Evolutionary conservation across 1,140 invertebrate genomes (phyloP).

Genomic region (Temnothorax curvispinosus): DNA sequence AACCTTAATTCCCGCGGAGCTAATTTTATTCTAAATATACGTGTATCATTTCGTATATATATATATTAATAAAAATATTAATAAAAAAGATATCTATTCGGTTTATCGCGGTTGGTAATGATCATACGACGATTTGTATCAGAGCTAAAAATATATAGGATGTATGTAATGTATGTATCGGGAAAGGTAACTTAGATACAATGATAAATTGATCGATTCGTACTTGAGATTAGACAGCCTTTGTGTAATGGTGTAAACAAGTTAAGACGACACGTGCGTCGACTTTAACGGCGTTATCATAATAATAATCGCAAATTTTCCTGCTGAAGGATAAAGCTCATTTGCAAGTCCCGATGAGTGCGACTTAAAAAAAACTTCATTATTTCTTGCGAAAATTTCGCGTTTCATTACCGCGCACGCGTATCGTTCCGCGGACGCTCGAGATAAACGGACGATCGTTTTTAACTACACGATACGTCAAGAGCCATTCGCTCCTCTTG

Average conservation of each 20-base stretch:
- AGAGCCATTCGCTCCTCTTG: background rate
- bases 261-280: background rate
- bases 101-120: background rate
- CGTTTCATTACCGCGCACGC: background rate
- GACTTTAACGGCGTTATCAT: slow-evolving; percentile 31
- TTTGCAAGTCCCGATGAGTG: background rate
- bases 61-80: background rate
- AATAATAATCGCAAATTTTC: background rate
- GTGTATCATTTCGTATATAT: background rate
- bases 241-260: slow-evolving; percentile 21
- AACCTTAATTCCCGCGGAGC: background rate
- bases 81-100: background rate
- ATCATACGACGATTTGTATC: background rate
- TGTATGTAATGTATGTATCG: background rate
- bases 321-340: background rate
- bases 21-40: background rate
- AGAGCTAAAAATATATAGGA: background rate
- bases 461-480: background rate
- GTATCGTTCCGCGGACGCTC: background rate
- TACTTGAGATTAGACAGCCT: slow-evolving; percentile 19
- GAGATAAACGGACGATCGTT: background rate
- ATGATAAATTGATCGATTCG: background rate
- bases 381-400: background rate
- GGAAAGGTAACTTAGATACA: background rate
- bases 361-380: slow-evolving; percentile 2